Base-by-base conservation (phyloP, 2,888 invertebrate genomes). In the Agrenia bidenticulata region DNA sequence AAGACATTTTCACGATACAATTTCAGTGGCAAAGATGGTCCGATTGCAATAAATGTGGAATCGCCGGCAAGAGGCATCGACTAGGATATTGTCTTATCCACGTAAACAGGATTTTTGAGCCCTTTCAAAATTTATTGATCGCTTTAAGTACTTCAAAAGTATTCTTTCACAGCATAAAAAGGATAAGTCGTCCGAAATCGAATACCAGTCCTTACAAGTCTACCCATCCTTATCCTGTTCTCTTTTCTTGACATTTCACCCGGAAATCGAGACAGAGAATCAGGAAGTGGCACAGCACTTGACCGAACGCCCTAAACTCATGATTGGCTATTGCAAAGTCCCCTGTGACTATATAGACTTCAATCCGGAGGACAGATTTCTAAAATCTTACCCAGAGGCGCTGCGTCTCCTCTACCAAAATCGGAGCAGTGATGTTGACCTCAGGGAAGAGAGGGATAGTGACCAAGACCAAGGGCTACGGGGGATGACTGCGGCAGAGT, bases 31-130 rank as follows among this genome's bases (percentile, higher is more conserved):
- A 19, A 5, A 4, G 4, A 15, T 45, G 45, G 45, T 45, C 45
- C 5, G 45, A 45, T 19, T 45, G 45, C 45, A 45, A 45, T 45
- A 45, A 45, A 45, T 45, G 45, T 45, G 45, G 19, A 9, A 45
- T 5, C n/a, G 45, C 19, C 15, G 45, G 45, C 2, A 45, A 45
- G 15, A 15, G 45, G n/a, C 45, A 45, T 15, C 5, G 19, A 15
- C 45, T 45, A 9, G 45, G 45, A 4, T 17, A 11, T n/a, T 45
- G 45, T 15, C 15, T 45, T 5, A 19, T 45, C 15, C n/a, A 45
- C 5, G 45, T 45, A n/a, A n/a, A n/a, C n/a, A n/a, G n/a, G n/a
- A n/a, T n/a, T n/a, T n/a, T n/a, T n/a, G n/a, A n/a, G n/a, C n/a
- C n/a, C n/a, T n/a, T n/a, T n/a, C n/a, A n/a, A n/a, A n/a, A n/a